Base-by-base conservation (phyloP, 2,888 invertebrate species). In the Protonemura montana region DNA sequence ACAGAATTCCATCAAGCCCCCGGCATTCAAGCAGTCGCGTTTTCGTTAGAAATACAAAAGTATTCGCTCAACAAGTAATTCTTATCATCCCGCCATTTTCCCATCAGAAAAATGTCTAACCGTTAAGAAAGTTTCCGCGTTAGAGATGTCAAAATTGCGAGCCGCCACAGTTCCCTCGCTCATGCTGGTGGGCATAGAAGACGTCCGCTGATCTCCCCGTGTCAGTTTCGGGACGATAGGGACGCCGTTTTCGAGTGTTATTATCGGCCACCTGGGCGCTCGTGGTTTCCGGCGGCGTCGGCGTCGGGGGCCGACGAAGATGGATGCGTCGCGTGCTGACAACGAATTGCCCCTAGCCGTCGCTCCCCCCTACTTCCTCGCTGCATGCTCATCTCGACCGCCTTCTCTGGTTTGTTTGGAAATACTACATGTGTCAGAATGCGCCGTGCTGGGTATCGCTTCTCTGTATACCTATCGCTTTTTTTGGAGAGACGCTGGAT, bases 181-280 rank as follows among this genome's bases (percentile, higher is more conserved):
- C 59, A 59, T 13, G 41, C 13, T 59, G 16, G 59, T 21, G 59
- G 21, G 59, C 13, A 10, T 7, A 21, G 59, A 59, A 59, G 59
- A 59, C 59, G 59, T 59, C 59, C 21, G 59, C 59, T 59, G 21
- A 59, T 59, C 59, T 13, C 59, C 1, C 3, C 35, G 35, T 10
- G 35, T 35, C 35, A 35, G 35, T 35, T 35, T 35, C 35, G 35
- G 3, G 35, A 10, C 35, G 35, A 35, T 35, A 35, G 35, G 35
- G 35, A 35, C 35, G 35, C 3, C 35, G 35, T 10, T 3, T 10
- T 35, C 35, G 35, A 35, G 35, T 35, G 35, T 59, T 59, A 21
- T 35, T 59, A 59, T 59, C 59, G 59, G 13, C 59, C 59, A 59
- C 59, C 59, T 59, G 59, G 59, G 59, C 59, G 59, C 59, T 59